Evolutionary conservation across 2,888 invertebrate genomes (phyloP), one percentile per base, ranked within the genome.

Genomic region (Nephrotoma guestfalica): DNA sequence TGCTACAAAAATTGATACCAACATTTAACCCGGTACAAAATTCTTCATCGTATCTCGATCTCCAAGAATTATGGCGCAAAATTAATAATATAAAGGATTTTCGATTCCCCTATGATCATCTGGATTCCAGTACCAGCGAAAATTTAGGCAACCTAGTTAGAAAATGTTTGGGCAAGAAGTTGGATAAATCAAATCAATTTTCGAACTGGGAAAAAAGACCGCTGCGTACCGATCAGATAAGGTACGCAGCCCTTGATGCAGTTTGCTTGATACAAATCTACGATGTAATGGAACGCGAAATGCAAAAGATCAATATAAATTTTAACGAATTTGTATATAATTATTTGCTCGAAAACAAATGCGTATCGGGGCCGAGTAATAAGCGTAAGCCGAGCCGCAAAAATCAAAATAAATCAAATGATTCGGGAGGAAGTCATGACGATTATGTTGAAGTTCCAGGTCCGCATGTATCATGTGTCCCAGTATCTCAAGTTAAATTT

Each of bases 151-250:
- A 94, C 88, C 91, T 97, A 87, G 95, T 96, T 0, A 94, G 95
- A 89, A 92, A 94, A 71, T 96, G 96, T 90, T 93, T 97, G 89
- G 97, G 97, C 6, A 92, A 93, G 86, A 94, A 95, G 84, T 91
- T 98, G 83, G 94, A 96, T 91, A 98, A 98, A 91, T 94, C 94
- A n/a, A 96, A 97, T 91, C 97, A 97, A 90, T 96, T 97, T 91
- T 97, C 97, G 0, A 97, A 97, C 91, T 98, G 97, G 97, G 96
- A 97, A 89, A 93, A 95, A 88, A 93, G 97, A 88, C 97, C 97
- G 9, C 90, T 98, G 86, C 92, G 97, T 86, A 92, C 93, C 83
- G 94, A 95, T 87, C 97, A 98, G 92, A 93, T 97, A 87, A 91
- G 92, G 83, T 97, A 97, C 92, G 97, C 97, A 87, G 97, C 97